Evolutionary conservation across 1,140 invertebrate genomes (phyloP), one percentile per base, ranked within the genome.

Genomic region (Trichomalopsis sarcophagae): DNA sequence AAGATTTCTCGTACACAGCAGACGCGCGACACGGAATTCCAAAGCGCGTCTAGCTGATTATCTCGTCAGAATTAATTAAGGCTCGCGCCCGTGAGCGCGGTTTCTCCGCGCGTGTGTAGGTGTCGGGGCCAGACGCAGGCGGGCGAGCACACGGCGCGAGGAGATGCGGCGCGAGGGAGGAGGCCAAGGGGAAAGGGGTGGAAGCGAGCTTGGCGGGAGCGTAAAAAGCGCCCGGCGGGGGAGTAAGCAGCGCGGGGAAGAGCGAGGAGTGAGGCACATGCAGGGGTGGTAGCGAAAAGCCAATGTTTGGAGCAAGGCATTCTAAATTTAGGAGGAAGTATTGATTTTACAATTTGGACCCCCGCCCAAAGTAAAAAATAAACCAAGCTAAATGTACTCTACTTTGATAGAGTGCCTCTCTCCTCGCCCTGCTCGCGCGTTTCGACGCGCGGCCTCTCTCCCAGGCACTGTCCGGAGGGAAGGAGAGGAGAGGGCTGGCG

Each of bases 281-380:
- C 9, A 17, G 27, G 17, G 50, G 13, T 62, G 17, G 30, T 55
- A 86, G 47, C 68, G 78, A 89, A 87, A 87, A 87, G 86, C 81
- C 62, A 71, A 81, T 87, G 87, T 55, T 86, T 86, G 86, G 82
- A 87, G 79, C 82, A 86, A 87, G 85, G 85, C 86, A 87, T 90
- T 90, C 88, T 91, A 91, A 92, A 92, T 92, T 92, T 92, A 92
- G 91, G 91, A 91, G 91, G 88, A 91, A 92, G 92, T 92, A 93
- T 93, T 93, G 92, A 93, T 93, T 93, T 93, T 93, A 93, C 91
- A 93, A 93, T 93, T 93, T 92, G 91, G 91, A 92, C 90, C 91
- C 91, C 55, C 91, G 92, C 91, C 91, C 91, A 92, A 92, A 92
- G 91, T 91, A 92, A 92, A 92, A 92, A 92, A 92, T 92, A 92